Percentiles rank a stretch among this genome's conserved stretches.
Evolutionary conservation across 2,113 vertebrate species (phyloP).

Genomic region (Thunnus thynnus): DNA sequence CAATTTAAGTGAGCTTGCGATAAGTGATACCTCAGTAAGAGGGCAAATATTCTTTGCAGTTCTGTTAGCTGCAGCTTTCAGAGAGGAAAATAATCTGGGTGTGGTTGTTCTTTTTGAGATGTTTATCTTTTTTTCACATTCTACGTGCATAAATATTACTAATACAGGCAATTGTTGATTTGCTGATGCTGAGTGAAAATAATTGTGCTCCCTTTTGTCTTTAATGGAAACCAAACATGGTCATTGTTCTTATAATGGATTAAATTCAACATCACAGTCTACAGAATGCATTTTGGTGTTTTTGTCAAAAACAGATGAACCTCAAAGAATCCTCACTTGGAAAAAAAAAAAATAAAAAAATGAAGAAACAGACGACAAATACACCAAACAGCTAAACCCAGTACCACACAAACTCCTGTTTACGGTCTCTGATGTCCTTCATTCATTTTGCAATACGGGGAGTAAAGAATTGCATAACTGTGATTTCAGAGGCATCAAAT

Average conservation of each 20-base stretch:
- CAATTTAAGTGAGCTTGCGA: slow-evolving; percentile 78
- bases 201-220: background rate
- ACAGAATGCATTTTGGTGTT: slow-evolving; percentile 34
- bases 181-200: background rate
- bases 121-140: slow-evolving; percentile 36
- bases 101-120: slow-evolving; percentile 42
- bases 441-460: slow-evolving; percentile 18
- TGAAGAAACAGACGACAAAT: slow-evolving; percentile 32
- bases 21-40: slow-evolving; percentile 75
- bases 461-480: slow-evolving; percentile 27
- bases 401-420: slow-evolving; percentile 46
- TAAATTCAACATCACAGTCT: slow-evolving; percentile 24
- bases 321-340: slow-evolving; percentile 29
- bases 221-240: background rate
- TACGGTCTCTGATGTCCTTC: slow-evolving; percentile 29
- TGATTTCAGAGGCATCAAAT: slow-evolving; percentile 39
- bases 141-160: slow-evolving; percentile 10
- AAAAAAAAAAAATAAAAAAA: slow-evolving; percentile 44
- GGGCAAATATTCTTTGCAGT: slow-evolving; percentile 55
- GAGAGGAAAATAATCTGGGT: slow-evolving; percentile 30
- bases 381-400: slow-evolving; percentile 40
- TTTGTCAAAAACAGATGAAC: slow-evolving; percentile 47
- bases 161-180: slow-evolving; percentile 3
- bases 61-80: slow-evolving; percentile 38
- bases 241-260: slow-evolving; percentile 19